These are phyloP conservation scores for Protula sp. DNA, from an alignment of 2,888 invertebrate genomes.

Conservation along the genomic window DNA sequence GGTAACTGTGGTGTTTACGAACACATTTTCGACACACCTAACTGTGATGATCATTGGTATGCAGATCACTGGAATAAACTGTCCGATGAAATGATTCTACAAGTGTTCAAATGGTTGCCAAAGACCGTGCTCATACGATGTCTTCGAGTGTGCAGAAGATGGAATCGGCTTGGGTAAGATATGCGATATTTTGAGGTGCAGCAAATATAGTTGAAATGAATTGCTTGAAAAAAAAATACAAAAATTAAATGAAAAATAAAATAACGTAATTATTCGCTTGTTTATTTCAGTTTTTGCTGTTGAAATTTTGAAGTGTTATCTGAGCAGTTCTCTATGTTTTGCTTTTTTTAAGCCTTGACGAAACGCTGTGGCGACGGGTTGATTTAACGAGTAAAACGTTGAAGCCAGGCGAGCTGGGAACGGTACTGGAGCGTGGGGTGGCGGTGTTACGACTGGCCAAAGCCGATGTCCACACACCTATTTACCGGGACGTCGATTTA, in stretches of 20 bases:
- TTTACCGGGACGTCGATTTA: background rate
- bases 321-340: too few species aligned
- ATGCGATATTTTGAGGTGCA: too few species aligned
- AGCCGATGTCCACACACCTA: conserved; percentile 62
- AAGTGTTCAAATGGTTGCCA: conserved; percentile 75
- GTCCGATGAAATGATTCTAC: conserved; percentile 79
- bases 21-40: too few species aligned
- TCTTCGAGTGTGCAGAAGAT: conserved; percentile 69
- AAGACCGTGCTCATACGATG: conserved; percentile 69
- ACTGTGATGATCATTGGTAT: too few species aligned
- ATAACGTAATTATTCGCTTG: too few species aligned
- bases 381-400: conserved; percentile 69
- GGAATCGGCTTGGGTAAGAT: conserved; percentile 66
- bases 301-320: too few species aligned
- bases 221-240: too few species aligned
- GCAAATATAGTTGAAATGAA: too few species aligned
- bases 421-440: conserved; percentile 72
- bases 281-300: too few species aligned
- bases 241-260: too few species aligned
- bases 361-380: conserved; percentile 77
- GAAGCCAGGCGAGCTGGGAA: conserved; percentile 65
- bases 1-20: too few species aligned
- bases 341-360: conserved; percentile 62
- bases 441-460: conserved; percentile 72
- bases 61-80: conserved; percentile 67